These are phyloP conservation scores for Motacilla alba DNA, from an alignment of 2,113 vertebrate genomes.

Conservation along the genomic window DNA sequence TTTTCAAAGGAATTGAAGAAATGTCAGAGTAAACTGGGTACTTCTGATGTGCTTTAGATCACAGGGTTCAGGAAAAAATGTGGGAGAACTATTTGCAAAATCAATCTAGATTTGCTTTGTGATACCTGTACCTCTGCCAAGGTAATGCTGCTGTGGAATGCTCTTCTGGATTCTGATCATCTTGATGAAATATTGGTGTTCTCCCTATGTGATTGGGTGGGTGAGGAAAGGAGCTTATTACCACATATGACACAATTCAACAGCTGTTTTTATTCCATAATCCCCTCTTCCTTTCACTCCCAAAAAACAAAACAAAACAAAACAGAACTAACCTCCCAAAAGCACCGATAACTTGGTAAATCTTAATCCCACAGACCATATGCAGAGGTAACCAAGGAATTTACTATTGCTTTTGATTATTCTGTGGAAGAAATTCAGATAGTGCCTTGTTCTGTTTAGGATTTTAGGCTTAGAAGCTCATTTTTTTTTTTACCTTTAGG, in stretches of 20 bases:
- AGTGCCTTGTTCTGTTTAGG: not conserved
- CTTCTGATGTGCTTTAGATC: not conserved
- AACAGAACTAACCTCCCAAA: not conserved
- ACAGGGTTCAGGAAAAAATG: not conserved
- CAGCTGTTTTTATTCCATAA: not conserved
- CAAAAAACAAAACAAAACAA: not conserved
- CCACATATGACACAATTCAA: not conserved
- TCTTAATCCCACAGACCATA: not conserved
- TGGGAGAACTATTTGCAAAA: not conserved
- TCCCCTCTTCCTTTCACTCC: not conserved
- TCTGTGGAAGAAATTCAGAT: not conserved
- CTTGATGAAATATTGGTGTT: not conserved
- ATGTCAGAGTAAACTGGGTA: not conserved
- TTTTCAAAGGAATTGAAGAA: slow-evolving; percentile 5
- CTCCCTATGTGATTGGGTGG: not conserved
- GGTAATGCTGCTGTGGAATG: not conserved
- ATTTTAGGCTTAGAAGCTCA: not conserved
- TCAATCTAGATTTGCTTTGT: not conserved
- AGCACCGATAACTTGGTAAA: not conserved
- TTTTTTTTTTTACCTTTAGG: not conserved
- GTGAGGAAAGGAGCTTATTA: not conserved
- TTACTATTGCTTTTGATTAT: not conserved
- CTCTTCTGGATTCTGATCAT: not conserved
- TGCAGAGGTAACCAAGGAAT: not conserved
- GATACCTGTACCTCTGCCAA: not conserved